Percentiles rank a stretch among this genome's conserved stretches.
phyloP scores from a whole-genome alignment of 2,113 vertebrate species.

The Tenebrosternarchus preto region DNA sequence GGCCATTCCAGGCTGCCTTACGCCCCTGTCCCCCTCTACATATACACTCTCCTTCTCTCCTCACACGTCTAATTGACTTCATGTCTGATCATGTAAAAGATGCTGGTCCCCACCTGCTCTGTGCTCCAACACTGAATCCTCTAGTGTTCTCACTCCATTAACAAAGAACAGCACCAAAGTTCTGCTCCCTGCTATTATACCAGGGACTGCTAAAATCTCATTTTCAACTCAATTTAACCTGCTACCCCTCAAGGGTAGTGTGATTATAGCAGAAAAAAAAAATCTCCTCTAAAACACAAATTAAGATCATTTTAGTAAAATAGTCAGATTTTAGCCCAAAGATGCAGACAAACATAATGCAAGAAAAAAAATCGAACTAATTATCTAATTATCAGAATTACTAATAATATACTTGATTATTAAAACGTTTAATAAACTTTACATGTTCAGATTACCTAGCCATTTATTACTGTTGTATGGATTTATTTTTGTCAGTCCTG shows the following conservation, averaged over 20 bases:
- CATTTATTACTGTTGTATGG: not conserved
- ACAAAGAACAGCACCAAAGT: constrained; percentile 75
- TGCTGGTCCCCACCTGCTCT: constrained; percentile 76
- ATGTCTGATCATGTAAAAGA: constrained; percentile 78
- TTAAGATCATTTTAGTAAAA: constrained; percentile 50
- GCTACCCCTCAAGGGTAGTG: constrained; percentile 64
- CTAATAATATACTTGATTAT: not conserved
- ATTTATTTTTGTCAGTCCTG: no score
- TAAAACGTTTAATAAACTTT: not conserved
- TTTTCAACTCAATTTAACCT: constrained; percentile 85
- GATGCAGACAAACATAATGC: not conserved
- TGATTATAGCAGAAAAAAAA: constrained; percentile 53
- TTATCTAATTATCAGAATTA: no score
- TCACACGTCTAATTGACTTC: constrained; percentile 82
- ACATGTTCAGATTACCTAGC: not conserved
- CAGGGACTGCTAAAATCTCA: constrained; percentile 78
- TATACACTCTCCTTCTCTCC: constrained; percentile 56
- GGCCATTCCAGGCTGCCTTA: constrained; percentile 30
- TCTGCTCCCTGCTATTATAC: constrained; percentile 76
- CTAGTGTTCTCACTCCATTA: constrained; percentile 81
- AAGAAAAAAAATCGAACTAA: constrained; percentile 21
- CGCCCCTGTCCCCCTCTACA: constrained; percentile 27
- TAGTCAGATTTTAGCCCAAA: not conserved
- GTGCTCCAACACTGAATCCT: constrained; percentile 77
- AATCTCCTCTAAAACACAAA: constrained; percentile 59